Conservation (phyloP, 2,888 invertebrate genomes). For the Amphipoea oculea region DNA sequence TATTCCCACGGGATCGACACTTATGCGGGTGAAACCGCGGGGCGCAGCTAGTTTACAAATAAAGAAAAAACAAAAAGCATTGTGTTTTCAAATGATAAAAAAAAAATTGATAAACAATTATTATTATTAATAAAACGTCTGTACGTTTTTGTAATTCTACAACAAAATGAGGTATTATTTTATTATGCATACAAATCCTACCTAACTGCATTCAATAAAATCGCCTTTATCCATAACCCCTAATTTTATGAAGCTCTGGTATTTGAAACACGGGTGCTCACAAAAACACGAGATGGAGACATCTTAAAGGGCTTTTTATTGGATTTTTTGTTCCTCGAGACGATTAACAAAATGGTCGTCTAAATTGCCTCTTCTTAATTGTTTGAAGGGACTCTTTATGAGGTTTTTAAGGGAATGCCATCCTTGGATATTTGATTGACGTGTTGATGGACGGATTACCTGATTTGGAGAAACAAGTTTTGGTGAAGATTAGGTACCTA, state of each 20-base stretch:
- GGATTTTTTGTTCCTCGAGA: slow-evolving; percentile 72
- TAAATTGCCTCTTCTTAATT: slow-evolving; percentile 83
- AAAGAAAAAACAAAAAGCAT: not conserved
- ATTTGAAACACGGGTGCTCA: slow-evolving; percentile 65
- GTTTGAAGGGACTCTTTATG: slow-evolving; percentile 76
- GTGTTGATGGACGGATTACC: slow-evolving; percentile 38
- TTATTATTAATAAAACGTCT: not conserved
- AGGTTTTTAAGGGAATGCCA: slow-evolving; percentile 58
- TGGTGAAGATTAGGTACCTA: not conserved
- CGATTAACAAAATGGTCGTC: slow-evolving; percentile 81
- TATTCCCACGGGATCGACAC: no score
- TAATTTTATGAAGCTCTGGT: slow-evolving; percentile 60
- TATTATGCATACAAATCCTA: not conserved
- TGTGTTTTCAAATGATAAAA: not conserved
- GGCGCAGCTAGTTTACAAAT: no score
- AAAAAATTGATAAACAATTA: not conserved
- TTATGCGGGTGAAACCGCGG: no score
- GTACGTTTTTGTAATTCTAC: no score
- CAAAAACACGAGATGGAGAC: slow-evolving; percentile 70
- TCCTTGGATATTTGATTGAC: slow-evolving; percentile 61
- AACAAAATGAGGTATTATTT: no score
- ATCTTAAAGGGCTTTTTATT: slow-evolving; percentile 64
- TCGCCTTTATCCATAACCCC: slow-evolving; percentile 33
- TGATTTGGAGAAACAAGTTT: slow-evolving; percentile 20
- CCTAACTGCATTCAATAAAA: not conserved